A percentile compares a stretch with the other conserved stretches of the same genome.
phyloP scores from a whole-genome alignment of 1,140 invertebrate species.

The Oedothorax gibbosus region DNA sequence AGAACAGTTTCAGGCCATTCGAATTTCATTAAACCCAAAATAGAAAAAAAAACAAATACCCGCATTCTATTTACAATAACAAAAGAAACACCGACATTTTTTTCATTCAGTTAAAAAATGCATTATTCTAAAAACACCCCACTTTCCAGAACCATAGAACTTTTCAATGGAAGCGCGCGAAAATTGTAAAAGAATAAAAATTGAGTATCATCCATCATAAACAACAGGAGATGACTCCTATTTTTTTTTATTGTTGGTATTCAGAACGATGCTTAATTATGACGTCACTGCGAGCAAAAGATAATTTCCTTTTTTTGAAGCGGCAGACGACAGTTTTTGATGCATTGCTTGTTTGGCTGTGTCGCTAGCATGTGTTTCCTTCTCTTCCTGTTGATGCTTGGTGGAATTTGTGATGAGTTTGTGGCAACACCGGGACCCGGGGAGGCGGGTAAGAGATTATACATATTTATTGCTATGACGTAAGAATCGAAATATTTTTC shows the following conservation, averaged over 20 bases:
- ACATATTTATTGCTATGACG: too few species aligned
- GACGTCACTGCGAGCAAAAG: slow-evolving; percentile 31
- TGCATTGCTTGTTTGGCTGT: slow-evolving; percentile 8
- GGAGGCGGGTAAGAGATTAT: slow-evolving; percentile 17
- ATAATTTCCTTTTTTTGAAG: slow-evolving; percentile 41
- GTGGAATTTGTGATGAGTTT: neutral
- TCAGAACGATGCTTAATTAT: slow-evolving; percentile 26
- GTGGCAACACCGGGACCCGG: neutral
- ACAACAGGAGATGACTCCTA: neutral
- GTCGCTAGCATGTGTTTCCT: neutral
- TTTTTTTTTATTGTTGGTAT: slow-evolving; percentile 10
- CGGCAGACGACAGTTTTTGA: slow-evolving; percentile 15
- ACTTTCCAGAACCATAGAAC: neutral
- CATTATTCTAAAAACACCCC: slow-evolving; percentile 27
- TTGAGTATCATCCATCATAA: slow-evolving; percentile 39
- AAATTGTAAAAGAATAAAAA: slow-evolving; percentile 32
- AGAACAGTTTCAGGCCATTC: too few species aligned
- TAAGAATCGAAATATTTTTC: too few species aligned
- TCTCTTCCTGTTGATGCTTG: slow-evolving; percentile 5
- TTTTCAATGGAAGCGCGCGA: slow-evolving; percentile 15
- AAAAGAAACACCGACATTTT: too few species aligned
- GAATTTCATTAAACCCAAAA: too few species aligned
- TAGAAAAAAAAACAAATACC: too few species aligned
- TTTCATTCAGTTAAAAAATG: neutral
- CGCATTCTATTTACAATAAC: too few species aligned